Base-by-base conservation (phyloP, 2,113 vertebrate species). In the Eretmochelys imbricata region DNA sequence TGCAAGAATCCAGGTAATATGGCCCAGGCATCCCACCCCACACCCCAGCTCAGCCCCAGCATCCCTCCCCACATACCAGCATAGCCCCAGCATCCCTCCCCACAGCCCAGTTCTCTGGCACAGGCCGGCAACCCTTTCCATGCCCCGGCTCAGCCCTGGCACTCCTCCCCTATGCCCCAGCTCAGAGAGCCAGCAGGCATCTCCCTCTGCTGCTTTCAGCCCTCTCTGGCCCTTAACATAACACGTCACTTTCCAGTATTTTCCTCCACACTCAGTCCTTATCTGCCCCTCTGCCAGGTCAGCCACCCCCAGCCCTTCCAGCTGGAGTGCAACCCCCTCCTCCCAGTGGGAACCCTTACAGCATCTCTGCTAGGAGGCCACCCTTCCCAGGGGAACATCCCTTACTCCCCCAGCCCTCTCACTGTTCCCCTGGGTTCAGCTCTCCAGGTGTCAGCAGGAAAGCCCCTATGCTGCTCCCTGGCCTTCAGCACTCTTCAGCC, bases 21-120 rank as follows among this genome's bases (percentile, higher is more conserved):
- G 1, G 6, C 62, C 31, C 16, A 2, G 2, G 35, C 4, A 2
- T 19, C 35, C 17, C 65, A n/a, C 35, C 65, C 35, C 8, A 5
- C 5, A 3, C 10, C 25, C 48, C 48, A 5, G 48, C 48, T 48
- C 31, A 65, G 25, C 57, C 57, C 4, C 5, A 3, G 35, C 65
- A 20, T n/a, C 14, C 31, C 62, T 65, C 14, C 62, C 31, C 13
- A 22, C 55, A 4, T 11, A 6, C 53, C 6, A 7, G 53, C 53
- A 59, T 25, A 9, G 8, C 57, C 57, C 57, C 4, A 2, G 59
- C 27, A 3, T 10, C 29, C 29, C 59, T 62, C 27, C 12, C 29
- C 11, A 20, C 53, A 22, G 3, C 25, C 55, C 55, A 2, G 24
- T 10, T 27, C 55, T 59, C 55, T 5, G 14, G 31, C 31, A 65